A percentile compares a stretch with the other conserved stretches of the same genome.
Evolutionary conservation across 2,113 vertebrate genomes (phyloP).

Genomic region (Tachycineta bicolor): DNA sequence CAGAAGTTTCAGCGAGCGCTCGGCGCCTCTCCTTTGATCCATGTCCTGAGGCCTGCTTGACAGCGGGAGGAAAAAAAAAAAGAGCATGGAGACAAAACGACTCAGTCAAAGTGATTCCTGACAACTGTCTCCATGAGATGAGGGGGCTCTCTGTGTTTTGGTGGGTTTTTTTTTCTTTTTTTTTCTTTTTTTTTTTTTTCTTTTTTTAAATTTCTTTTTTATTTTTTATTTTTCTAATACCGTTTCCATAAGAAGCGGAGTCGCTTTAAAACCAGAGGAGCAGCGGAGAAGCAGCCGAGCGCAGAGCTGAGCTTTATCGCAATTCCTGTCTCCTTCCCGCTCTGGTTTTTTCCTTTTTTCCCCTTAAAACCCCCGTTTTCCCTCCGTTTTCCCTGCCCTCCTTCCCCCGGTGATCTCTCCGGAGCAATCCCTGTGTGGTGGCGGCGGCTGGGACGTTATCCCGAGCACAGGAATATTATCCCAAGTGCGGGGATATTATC

Average conservation of each 20-base stretch:
- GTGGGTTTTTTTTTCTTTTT: background rate
- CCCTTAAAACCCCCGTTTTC: background rate
- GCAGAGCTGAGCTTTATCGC: slow-evolving; percentile 8
- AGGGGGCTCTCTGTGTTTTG: slow-evolving; percentile 81
- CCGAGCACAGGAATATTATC: no score
- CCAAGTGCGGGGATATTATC: no score
- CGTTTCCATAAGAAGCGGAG: slow-evolving; percentile 82
- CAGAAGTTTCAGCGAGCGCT: slow-evolving; percentile 87
- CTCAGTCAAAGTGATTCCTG: slow-evolving; percentile 97
- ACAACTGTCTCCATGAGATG: slow-evolving; percentile 99
- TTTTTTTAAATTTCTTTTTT: background rate
- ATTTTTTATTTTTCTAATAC: slow-evolving; percentile 65
- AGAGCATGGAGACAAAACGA: slow-evolving; percentile 89
- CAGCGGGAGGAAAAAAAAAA: slow-evolving; percentile 73
- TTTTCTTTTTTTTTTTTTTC: background rate
- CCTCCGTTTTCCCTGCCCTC: background rate
- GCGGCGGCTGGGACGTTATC: no score
- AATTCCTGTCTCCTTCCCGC: background rate
- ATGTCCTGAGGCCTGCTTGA: slow-evolving; percentile 96
- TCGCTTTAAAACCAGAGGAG: slow-evolving; percentile 82
- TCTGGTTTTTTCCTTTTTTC: no score
- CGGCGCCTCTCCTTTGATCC: slow-evolving; percentile 95
- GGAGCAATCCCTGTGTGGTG: background rate
- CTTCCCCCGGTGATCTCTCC: background rate
- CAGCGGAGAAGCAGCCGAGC: background rate